Conservation (phyloP, 92 coral and sea anemone species). For the Diadumene lineata region DNA sequence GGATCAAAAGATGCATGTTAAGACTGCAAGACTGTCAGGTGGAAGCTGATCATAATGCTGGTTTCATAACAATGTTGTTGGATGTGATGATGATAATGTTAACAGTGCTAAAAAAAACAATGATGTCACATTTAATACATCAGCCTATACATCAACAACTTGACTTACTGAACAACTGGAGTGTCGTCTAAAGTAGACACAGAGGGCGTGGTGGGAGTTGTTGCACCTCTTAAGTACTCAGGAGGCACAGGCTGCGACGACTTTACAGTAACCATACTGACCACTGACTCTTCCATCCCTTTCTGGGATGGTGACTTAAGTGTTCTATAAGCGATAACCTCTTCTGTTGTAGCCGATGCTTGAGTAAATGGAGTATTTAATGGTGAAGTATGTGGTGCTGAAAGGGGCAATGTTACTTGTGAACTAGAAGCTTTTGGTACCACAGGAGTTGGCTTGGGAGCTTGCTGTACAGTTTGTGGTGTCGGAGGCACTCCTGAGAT, state of each 20-base stretch:
- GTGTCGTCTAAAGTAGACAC: neutral
- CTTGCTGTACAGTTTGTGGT: neutral
- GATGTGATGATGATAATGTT: neutral
- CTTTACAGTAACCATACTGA: constrained; percentile 43
- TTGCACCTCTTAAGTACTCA: constrained; percentile 11
- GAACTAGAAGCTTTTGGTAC: constrained; percentile 8
- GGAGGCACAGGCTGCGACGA: constrained; percentile 45
- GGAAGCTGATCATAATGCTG: neutral
- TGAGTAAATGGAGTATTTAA: neutral
- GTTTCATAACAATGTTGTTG: neutral
- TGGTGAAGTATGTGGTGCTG: neutral
- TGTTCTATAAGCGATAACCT: constrained; percentile 38
- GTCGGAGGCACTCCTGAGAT: neutral
- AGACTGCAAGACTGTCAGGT: neutral
- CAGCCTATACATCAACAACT: too few species aligned
- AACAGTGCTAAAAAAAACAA: neutral
- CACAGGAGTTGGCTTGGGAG: constrained; percentile 24
- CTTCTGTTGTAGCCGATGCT: neutral
- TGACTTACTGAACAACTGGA: constrained; percentile 14
- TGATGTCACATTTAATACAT: too few species aligned
- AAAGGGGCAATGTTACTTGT: neutral
- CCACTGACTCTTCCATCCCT: constrained; percentile 31
- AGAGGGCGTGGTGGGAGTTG: constrained; percentile 22
- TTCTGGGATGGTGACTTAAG: constrained; percentile 44
- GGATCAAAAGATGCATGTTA: too few species aligned